phyloP scores from a whole-genome alignment of 2,888 invertebrate genomes.

The Syrista parreyssii region DNA sequence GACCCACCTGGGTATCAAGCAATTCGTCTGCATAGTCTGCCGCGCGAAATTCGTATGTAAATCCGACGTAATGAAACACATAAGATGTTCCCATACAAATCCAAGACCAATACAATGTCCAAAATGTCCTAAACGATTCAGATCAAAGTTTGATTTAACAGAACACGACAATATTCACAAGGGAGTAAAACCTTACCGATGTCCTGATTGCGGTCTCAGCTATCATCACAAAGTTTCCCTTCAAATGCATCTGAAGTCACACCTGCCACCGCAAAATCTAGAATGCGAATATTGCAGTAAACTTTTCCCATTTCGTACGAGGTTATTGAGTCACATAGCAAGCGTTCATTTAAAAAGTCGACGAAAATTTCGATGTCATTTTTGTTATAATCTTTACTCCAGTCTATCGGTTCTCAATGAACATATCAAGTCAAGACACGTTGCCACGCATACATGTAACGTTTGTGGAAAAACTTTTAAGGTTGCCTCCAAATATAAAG shows the following conservation, averaged over 20 bases:
- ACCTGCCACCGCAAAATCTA: conserved; percentile 62
- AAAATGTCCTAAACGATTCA: conserved; percentile 62
- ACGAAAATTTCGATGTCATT: conserved; percentile 61
- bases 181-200: conserved; percentile 60
- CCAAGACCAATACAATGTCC: conserved; percentile 62
- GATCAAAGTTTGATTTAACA: conserved; percentile 62
- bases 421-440: conserved; percentile 61
- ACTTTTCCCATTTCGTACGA: conserved; percentile 62
- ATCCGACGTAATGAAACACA: conserved; percentile 64
- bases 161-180: conserved; percentile 64
- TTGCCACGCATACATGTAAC: conserved; percentile 61
- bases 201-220: conserved; percentile 59
- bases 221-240: conserved; percentile 64
- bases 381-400: conserved; percentile 63
- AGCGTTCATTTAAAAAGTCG: conserved; percentile 62
- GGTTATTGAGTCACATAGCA: conserved; percentile 60
- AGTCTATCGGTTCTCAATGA: conserved; percentile 61
- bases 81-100: conserved; percentile 63
- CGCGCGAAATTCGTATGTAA: conserved; percentile 63
- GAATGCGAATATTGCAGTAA: conserved; percentile 64
- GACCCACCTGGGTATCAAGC: conserved; percentile 62
- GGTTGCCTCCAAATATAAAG: conserved; percentile 61
- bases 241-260: conserved; percentile 64
- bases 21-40: conserved; percentile 60
- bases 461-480: conserved; percentile 62